Percentiles rank a stretch among this genome's conserved stretches.
Conservation (phyloP, 2,888 invertebrate species). For the Oligia fasciuncula region DNA sequence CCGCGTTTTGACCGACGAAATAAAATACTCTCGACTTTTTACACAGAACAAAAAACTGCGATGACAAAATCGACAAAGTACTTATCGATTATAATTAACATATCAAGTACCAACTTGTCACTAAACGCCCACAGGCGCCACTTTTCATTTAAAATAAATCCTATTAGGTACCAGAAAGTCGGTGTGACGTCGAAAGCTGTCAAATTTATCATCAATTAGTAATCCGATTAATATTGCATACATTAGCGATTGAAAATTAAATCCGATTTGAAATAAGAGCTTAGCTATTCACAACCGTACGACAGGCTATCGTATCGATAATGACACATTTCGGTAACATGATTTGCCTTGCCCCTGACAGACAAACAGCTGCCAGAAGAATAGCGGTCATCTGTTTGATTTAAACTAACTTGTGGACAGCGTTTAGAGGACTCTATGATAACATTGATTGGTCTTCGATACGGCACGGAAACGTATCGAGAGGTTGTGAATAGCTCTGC, state of each 20-base stretch:
- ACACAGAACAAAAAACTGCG: background rate
- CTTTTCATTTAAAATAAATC: constrained; percentile 54
- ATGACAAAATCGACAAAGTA: constrained; percentile 13
- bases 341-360: too few species aligned
- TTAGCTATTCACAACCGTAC: too few species aligned
- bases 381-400: too few species aligned
- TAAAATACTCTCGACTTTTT: background rate
- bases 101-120: constrained; percentile 41
- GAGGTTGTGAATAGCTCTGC: background rate
- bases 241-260: constrained; percentile 43
- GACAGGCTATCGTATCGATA: too few species aligned
- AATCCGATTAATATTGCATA: constrained; percentile 55
- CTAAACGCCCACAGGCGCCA: constrained; percentile 31
- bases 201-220: constrained; percentile 53
- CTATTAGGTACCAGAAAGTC: constrained; percentile 31
- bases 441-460: too few species aligned
- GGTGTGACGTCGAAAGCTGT: constrained; percentile 29
- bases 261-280: constrained; percentile 33
- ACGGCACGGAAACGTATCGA: too few species aligned
- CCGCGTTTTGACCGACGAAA: background rate
- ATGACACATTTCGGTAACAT: too few species aligned
- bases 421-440: too few species aligned
- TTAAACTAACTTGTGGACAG: too few species aligned
- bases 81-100: constrained; percentile 37
- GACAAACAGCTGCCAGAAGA: too few species aligned